Base-by-base conservation (phyloP, 2,888 invertebrate species). In the Orthosia cruda region DNA sequence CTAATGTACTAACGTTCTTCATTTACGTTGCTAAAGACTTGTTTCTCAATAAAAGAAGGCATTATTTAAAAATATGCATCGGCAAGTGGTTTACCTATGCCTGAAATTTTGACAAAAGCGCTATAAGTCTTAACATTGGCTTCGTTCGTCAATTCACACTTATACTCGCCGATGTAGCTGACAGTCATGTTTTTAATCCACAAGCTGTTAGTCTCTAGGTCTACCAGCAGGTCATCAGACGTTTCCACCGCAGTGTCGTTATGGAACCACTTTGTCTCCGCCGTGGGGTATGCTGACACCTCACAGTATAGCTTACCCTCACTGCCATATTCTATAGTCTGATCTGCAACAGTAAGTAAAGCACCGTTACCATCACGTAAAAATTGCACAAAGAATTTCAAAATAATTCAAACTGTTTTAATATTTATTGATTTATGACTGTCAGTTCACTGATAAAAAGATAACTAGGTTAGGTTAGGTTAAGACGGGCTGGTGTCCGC, bases 241-340 rank as follows among this genome's bases (percentile, higher is more conserved):
- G 78, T 62, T 45, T 87, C 87, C 26, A 95, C 47, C 4, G 78
- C 49, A 7, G 90, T 92, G 0, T 90, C 90, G 55, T 96, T 95
- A 52, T 93, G 91, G 58, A 90, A 93, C 96, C 96, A 96, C 74
- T 89, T 90, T 5, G 91, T 87, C 50, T 87, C 87, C 0, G 93
- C 94, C 78, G 92, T 91, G 0, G 96, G 96, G 69, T 95, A 96
- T 0, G 96, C 93, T 1, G 89, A 87, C 0, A 94, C 93, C 89
- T 94, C 87, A 61, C 96, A 96, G 58, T 85, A 88, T 0, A 96
- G 76, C 79, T 85, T 90, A 0, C 92, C 93, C 78, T 94, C 91
- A 4, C 65, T 79, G 0, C 92, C 94, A 55, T 93, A 96, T 86
- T 94, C 92, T 47, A 96, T 88, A 0, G 89, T 90, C 12, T 83